These are phyloP conservation scores for Serilophus lunatus DNA, from an alignment of 2,113 vertebrate species.

Conservation along the genomic window DNA sequence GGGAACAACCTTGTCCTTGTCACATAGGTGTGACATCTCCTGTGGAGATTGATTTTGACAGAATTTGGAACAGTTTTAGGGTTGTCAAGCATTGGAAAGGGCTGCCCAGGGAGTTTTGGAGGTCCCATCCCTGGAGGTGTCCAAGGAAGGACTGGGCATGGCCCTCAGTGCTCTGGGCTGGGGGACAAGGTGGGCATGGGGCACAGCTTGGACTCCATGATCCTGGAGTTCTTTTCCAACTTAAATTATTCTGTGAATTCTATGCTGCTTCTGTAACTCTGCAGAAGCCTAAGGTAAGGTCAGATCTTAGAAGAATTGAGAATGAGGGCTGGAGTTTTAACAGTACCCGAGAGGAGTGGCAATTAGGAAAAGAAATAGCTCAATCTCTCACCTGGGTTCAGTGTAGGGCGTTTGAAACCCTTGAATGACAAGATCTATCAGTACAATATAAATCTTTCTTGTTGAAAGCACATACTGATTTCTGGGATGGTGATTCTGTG, in stretches of 20 bases:
- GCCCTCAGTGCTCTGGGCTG: neutral
- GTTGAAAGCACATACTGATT: neutral
- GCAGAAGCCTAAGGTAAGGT: neutral
- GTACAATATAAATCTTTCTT: neutral
- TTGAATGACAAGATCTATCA: neutral
- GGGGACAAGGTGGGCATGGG: accelerated
- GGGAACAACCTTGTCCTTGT: neutral
- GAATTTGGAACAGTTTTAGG: neutral
- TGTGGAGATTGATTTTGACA: neutral
- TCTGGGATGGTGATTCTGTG: neutral
- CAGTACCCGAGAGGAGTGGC: neutral
- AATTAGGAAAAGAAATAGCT: neutral
- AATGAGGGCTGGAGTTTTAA: neutral
- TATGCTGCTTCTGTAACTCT: neutral
- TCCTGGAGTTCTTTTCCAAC: neutral
- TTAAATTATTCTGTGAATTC: neutral
- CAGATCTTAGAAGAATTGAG: neutral
- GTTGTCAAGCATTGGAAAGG: accelerated
- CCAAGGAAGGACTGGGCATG: neutral
- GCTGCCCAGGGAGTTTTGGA: neutral
- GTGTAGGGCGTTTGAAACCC: neutral
- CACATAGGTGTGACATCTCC: neutral
- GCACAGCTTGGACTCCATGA: accelerated
- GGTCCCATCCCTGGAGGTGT: neutral
- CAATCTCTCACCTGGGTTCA: neutral